These are phyloP conservation scores for Podargus strigoides DNA, from an alignment of 2,797 vertebrate genomes.

Conservation along the genomic window DNA sequence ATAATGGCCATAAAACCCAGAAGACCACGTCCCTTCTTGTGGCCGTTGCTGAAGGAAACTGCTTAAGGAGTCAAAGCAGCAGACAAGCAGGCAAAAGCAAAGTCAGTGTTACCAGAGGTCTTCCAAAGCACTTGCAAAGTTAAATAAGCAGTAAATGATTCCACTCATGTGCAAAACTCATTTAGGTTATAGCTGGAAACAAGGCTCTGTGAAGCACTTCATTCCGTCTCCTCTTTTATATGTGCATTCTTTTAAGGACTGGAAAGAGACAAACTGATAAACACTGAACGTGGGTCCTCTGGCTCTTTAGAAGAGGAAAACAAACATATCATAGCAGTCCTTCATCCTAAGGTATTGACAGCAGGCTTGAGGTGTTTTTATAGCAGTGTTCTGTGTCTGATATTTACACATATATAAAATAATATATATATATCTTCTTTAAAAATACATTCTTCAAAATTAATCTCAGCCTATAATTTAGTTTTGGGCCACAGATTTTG, in stretches of 20 bases:
- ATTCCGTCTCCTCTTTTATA: neutral
- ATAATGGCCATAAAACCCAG: neutral
- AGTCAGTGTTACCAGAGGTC: neutral
- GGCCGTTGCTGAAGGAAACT: neutral
- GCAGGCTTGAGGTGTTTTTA: neutral
- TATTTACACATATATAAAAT: neutral
- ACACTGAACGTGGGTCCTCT: neutral
- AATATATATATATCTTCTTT: neutral
- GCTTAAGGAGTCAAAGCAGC: neutral
- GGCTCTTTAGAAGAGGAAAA: neutral
- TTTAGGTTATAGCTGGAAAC: slow-evolving; percentile 8
- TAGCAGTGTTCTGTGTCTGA: neutral
- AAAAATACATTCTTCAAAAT: slow-evolving; percentile 3
- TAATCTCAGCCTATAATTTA: neutral
- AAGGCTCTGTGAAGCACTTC: slow-evolving; percentile 6
- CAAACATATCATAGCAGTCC: neutral
- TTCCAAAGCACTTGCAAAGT: slow-evolving; percentile 42
- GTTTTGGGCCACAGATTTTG: neutral
- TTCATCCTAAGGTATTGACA: neutral
- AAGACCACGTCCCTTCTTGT: neutral
- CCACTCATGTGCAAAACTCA: slow-evolving; percentile 21
- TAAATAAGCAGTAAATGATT: slow-evolving; percentile 34
- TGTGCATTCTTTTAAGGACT: neutral
- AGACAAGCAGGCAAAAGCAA: slow-evolving; percentile 29
- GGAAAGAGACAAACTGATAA: neutral